phyloP scores from a whole-genome alignment of 2,797 vertebrate genomes.

The Euthynnus affinis region DNA sequence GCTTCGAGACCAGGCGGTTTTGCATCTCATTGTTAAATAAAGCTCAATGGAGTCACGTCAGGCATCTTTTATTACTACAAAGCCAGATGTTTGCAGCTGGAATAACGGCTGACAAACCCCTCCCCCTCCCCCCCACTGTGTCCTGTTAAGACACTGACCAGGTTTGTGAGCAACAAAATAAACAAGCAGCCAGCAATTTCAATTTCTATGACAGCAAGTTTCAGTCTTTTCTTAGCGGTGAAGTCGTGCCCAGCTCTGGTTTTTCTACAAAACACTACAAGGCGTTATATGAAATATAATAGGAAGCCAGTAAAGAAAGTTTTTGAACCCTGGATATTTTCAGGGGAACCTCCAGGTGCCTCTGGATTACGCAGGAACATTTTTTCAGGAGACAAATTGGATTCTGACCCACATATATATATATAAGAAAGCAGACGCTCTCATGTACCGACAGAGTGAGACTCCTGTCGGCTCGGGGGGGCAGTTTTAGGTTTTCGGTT shows the following conservation, averaged over 20 bases:
- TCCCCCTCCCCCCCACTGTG: no score
- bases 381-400: background rate
- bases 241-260: no score
- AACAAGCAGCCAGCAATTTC: background rate
- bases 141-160: constrained; percentile 1
- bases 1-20: no score
- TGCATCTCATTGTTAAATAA: no score
- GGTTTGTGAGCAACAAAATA: constrained; percentile 1
- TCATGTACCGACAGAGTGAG: background rate
- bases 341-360: background rate
- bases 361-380: background rate
- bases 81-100: background rate
- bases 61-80: background rate
- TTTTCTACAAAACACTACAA: no score
- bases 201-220: constrained; percentile 3
- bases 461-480: background rate
- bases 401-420: background rate
- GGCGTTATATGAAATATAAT: background rate
- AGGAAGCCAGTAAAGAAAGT: background rate
- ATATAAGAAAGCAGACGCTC: background rate
- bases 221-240: background rate
- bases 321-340: background rate
- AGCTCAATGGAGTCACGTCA: background rate
- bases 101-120: background rate
- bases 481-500: background rate